Base-by-base conservation (phyloP, 2,888 invertebrate genomes). In the Acholoe squamosa region DNA sequence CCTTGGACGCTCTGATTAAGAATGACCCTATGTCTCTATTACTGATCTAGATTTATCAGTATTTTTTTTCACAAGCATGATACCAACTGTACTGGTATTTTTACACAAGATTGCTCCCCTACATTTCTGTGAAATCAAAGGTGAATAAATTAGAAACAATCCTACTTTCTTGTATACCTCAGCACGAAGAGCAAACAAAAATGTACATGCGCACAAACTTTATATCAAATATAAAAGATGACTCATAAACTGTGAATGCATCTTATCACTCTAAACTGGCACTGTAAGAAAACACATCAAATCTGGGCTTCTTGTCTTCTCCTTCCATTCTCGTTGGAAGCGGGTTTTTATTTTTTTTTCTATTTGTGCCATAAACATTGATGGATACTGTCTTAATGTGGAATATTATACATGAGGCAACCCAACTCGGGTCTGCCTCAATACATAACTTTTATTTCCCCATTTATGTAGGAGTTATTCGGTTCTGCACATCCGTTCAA, bases 181-280 rank as follows among this genome's bases (percentile, higher is more conserved):
- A 71, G 25, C 71, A 28, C 31, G 3, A 25, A 71, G 28, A 71
- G 71, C 71, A 25, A 28, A 71, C 71, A 28, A 14, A 67, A 28
- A 71, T 14, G 31, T 71, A 71, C 31, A 71, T 71, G 71, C 71
- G 71, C 71, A 71, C 71, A 71, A 71, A 71, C 71, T n/a, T 1
- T 43, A 43, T 43, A 43, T 43, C 3, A 43, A 43, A 43, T 43
- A 43, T 43, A 43, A 43, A 3, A n/a, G 22, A 61, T 3, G 19
- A n/a, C 61, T 61, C n/a, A 61, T 3, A 61, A 19, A 3, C 71
- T 71, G 31, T 28, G 71, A 71, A 71, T 71, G 28, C 28, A 71
- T 71, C 71, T 61, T 43, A 61, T 19, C 5, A 61, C 61, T 61
- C 61, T 61, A 19, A 61, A 61, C 22, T 12, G 61, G 19, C 19